Conservation (phyloP, 2,888 invertebrate genomes). For the Torymus auratus region DNA sequence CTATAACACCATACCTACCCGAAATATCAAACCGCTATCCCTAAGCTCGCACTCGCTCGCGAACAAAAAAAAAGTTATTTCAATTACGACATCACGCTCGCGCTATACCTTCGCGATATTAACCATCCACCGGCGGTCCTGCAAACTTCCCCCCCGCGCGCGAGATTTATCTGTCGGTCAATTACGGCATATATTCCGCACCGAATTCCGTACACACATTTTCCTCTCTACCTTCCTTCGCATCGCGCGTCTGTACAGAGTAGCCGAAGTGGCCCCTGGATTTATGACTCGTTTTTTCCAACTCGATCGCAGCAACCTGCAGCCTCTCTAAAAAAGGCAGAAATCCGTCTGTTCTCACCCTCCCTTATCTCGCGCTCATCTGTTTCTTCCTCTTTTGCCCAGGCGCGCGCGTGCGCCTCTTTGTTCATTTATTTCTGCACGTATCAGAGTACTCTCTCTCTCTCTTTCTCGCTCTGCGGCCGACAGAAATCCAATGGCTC, state of each 20-base stretch:
- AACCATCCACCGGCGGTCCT: no score
- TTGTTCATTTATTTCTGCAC: conserved; percentile 48
- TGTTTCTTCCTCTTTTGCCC: conserved; percentile 28
- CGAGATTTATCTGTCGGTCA: conserved; percentile 42
- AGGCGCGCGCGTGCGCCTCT: conserved; percentile 20
- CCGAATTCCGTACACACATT: conserved; percentile 41
- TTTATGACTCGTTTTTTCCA: conserved; percentile 46
- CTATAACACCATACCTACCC: no score
- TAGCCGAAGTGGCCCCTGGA: conserved; percentile 8
- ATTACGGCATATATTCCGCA: conserved; percentile 38
- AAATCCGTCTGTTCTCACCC: conserved; percentile 49
- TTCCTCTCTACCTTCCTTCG: no score
- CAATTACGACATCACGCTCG: no score
- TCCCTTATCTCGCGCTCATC: conserved; percentile 45
- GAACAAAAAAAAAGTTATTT: no score
- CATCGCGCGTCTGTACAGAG: no score
- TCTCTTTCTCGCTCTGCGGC: conserved; percentile 40
- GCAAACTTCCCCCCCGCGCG: not conserved
- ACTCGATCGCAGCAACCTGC: not conserved
- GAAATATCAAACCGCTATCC: no score
- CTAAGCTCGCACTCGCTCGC: no score
- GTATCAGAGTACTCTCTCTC: not conserved
- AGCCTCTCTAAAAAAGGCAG: not conserved
- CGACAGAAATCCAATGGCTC: conserved; percentile 60
- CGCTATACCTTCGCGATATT: no score